Evolutionary conservation across 2,888 invertebrate species (phyloP).

Genomic region (Nymphalis c-album): DNA sequence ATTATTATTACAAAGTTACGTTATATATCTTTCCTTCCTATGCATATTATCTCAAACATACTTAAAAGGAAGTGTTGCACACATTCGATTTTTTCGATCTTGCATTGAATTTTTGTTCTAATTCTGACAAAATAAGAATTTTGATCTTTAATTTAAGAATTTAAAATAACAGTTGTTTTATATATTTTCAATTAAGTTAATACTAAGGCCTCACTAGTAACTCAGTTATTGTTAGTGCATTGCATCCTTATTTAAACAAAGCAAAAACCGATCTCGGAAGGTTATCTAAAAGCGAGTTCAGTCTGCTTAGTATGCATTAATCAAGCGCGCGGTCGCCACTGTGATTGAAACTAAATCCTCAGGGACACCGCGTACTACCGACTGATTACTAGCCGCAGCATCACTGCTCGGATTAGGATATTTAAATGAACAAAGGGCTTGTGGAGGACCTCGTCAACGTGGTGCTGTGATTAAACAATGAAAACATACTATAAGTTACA

Average conservation of each 20-base stretch:
- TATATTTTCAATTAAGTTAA: too few species aligned
- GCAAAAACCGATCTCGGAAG: slow-evolving; percentile 9
- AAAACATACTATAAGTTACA: neutral
- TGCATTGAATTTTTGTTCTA: too few species aligned
- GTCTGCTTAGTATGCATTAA: slow-evolving; percentile 80
- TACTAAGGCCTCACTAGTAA: neutral
- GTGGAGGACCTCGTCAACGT: slow-evolving; percentile 35
- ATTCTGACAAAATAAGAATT: too few species aligned
- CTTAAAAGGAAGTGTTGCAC: too few species aligned
- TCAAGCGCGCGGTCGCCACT: slow-evolving; percentile 64
- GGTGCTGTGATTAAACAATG: slow-evolving; percentile 15
- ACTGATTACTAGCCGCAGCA: slow-evolving; percentile 67
- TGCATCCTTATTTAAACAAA: neutral
- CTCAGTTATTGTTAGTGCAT: neutral
- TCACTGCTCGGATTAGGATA: slow-evolving; percentile 64
- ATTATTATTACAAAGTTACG: too few species aligned
- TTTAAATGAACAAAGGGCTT: slow-evolving; percentile 56
- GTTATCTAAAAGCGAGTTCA: slow-evolving; percentile 43
- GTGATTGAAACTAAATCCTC: slow-evolving; percentile 79
- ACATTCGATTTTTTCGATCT: too few species aligned
- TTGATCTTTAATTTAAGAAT: too few species aligned
- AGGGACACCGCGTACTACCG: slow-evolving; percentile 59
- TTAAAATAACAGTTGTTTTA: too few species aligned
- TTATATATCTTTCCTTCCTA: too few species aligned
- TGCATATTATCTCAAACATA: too few species aligned